These are phyloP conservation scores for Lacanobia wlatinum DNA, from an alignment of 2,888 invertebrate genomes.

Conservation along the genomic window DNA sequence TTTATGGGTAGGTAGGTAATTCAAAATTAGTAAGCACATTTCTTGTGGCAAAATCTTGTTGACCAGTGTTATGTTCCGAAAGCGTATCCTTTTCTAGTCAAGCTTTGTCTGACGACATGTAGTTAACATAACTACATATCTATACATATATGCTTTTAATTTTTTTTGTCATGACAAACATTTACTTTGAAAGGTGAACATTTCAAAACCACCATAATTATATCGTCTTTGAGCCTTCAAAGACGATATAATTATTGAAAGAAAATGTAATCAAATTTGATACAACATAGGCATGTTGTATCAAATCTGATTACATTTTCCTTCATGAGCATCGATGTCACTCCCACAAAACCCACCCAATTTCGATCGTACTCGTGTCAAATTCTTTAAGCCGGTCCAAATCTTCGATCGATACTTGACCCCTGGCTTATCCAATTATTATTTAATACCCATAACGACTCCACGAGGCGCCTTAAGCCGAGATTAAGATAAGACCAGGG, in stretches of 20 bases:
- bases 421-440: conserved; percentile 87
- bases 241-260: too few relatives aligned
- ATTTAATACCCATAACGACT: conserved; percentile 85
- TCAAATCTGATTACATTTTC: background rate
- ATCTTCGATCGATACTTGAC: conserved; percentile 82
- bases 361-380: conserved; percentile 45
- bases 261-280: too few relatives aligned
- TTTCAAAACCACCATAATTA: too few relatives aligned
- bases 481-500: conserved; percentile 86
- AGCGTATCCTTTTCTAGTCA: background rate
- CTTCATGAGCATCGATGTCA: conserved; percentile 18
- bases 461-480: conserved; percentile 82
- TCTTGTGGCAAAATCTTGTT: too few relatives aligned
- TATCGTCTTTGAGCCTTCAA: too few relatives aligned
- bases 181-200: background rate
- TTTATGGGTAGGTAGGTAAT: too few relatives aligned
- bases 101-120: too few relatives aligned
- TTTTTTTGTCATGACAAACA: background rate
- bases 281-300: too few relatives aligned
- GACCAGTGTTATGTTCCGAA: background rate
- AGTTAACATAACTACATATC: too few relatives aligned
- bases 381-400: conserved; percentile 63
- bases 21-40: too few relatives aligned
- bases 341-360: conserved; percentile 21
- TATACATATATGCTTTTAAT: too few relatives aligned